Conservation (phyloP, 2,113 vertebrate species). For the Daboia siamensis region DNA sequence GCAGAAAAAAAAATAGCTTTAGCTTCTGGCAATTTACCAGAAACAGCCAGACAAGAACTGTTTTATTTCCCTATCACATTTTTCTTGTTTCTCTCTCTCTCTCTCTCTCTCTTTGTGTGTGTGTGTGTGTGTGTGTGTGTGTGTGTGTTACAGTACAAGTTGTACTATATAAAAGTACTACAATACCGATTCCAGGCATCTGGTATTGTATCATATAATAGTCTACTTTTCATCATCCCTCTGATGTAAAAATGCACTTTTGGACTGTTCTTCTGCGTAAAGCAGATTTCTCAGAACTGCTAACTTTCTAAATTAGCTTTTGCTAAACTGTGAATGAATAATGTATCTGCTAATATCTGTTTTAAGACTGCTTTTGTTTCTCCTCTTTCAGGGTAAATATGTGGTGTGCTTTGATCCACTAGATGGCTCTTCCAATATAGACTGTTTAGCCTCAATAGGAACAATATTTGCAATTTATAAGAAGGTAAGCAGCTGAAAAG, state of each 20-base stretch:
- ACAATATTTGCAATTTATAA: slow-evolving; percentile 96
- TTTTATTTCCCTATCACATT: neutral
- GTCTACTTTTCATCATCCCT: neutral
- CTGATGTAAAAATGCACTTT: neutral
- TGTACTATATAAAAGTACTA: neutral
- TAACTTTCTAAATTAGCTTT: neutral
- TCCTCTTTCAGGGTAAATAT: slow-evolving; percentile 85
- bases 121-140: neutral
- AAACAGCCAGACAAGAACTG: neutral
- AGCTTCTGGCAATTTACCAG: neutral
- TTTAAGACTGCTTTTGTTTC: neutral
- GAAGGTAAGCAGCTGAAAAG: slow-evolving; percentile 72
- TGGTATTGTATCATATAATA: neutral
- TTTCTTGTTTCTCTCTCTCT: too few species aligned
- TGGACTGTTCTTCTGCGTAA: neutral
- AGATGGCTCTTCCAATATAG: slow-evolving; percentile 96
- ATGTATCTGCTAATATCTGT: accelerated
- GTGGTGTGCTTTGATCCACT: slow-evolving; percentile 95
- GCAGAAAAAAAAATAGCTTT: neutral
- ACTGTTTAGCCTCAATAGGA: slow-evolving; percentile 94
- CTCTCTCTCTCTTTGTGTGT: neutral
- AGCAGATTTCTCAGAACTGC: neutral
- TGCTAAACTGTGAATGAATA: neutral
- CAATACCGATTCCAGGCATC: neutral
- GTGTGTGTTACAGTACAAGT: neutral